Conservation (phyloP, 2,888 invertebrate genomes). For the Lepidocyrtinus sp. region DNA sequence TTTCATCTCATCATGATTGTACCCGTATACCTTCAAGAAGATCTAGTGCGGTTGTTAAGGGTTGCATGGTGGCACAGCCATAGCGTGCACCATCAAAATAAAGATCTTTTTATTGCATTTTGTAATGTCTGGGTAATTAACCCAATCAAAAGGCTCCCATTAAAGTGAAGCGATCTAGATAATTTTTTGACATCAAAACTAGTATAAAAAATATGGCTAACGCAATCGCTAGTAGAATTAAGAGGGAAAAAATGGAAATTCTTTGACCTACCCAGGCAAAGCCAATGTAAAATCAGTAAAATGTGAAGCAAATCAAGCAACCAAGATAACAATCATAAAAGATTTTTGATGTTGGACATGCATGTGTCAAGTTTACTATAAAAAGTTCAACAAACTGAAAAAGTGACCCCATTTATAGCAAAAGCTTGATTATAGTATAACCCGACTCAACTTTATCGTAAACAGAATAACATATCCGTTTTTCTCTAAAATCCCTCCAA, state of each 20-base stretch:
- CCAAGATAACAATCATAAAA: not conserved
- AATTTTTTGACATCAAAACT: not conserved
- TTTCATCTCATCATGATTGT: not conserved
- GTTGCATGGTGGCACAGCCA: not conserved
- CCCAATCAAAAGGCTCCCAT: no score
- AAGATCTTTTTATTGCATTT: not conserved
- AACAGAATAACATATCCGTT: not conserved
- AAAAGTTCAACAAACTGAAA: no score
- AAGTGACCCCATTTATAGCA: constrained; percentile 1
- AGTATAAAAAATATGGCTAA: not conserved
- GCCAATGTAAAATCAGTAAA: not conserved
- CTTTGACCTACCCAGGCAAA: constrained; percentile 13
- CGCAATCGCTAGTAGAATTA: not conserved
- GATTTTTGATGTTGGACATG: no score
- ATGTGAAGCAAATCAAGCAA: not conserved
- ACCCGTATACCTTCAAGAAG: constrained; percentile 12
- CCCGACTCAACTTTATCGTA: not conserved
- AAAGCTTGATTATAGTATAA: not conserved
- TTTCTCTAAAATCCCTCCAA: constrained; percentile 15
- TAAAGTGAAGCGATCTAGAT: no score
- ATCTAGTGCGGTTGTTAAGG: not conserved
- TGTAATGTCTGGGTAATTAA: not conserved
- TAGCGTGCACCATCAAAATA: not conserved
- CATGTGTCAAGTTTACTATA: constrained; percentile 34
- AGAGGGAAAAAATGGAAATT: no score